These are phyloP conservation scores for Athetis lepigone DNA, from an alignment of 2,888 invertebrate species.

Conservation along the genomic window DNA sequence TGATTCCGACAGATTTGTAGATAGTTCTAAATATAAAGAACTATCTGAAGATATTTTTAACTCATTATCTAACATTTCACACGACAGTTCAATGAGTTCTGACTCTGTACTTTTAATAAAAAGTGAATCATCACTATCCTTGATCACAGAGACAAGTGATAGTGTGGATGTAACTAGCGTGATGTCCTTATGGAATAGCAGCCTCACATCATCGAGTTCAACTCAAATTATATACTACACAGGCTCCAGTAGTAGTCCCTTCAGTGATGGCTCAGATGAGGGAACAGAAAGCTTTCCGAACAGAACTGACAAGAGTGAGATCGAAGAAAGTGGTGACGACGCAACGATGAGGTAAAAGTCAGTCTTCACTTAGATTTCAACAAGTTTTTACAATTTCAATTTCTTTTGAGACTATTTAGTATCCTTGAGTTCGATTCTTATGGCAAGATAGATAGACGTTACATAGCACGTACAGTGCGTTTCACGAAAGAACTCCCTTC, in stretches of 20 bases:
- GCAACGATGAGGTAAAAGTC: slow-evolving; percentile 48
- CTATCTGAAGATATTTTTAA: not conserved
- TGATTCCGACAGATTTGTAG: slow-evolving; percentile 1
- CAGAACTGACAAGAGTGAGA: slow-evolving; percentile 33
- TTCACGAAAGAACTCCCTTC: too few species aligned
- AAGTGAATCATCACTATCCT: slow-evolving; percentile 70
- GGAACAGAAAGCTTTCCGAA: slow-evolving; percentile 54
- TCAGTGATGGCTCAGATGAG: slow-evolving; percentile 37
- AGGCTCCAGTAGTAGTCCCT: slow-evolving; percentile 29
- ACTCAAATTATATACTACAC: slow-evolving; percentile 60
- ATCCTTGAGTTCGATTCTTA: too few species aligned
- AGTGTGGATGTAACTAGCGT: slow-evolving; percentile 65
- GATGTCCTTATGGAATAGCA: slow-evolving; percentile 63
- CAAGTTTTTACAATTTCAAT: too few species aligned
- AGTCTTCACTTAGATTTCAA: not conserved
- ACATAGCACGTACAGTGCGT: too few species aligned
- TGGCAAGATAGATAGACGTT: too few species aligned
- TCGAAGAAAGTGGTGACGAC: slow-evolving; percentile 38
- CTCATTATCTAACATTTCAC: slow-evolving; percentile 7
- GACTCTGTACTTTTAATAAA: slow-evolving; percentile 64
- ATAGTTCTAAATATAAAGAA: slow-evolving; percentile 15
- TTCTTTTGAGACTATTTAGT: too few species aligned
- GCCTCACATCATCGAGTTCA: slow-evolving; percentile 53
- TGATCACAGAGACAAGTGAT: slow-evolving; percentile 56
- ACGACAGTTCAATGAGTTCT: slow-evolving; percentile 57